These are phyloP conservation scores for Mimumesa dahlbomi DNA, from an alignment of 2,888 invertebrate species.

Conservation along the genomic window DNA sequence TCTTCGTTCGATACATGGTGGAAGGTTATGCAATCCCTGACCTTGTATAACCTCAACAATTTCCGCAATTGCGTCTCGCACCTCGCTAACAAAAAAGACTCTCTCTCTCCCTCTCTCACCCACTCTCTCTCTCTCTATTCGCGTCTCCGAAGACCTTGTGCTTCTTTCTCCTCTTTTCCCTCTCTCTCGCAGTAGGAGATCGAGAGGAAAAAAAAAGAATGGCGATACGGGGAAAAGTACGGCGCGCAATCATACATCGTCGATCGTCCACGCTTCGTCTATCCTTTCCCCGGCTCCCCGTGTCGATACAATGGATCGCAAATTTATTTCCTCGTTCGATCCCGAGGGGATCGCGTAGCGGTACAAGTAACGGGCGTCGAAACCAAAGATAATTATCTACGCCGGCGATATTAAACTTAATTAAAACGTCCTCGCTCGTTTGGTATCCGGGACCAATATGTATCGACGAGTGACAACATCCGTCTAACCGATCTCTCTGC, in stretches of 20 bases:
- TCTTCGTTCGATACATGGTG: conserved; percentile 2
- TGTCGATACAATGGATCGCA: neutral
- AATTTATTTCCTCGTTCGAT: conserved; percentile 37
- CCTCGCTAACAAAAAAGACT: conserved; percentile 37
- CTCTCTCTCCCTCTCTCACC: conserved; percentile 58
- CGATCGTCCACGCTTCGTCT: neutral
- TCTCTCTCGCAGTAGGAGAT: conserved; percentile 11
- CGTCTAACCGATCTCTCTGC: too few species aligned
- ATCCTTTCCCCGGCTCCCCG: neutral
- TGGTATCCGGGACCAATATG: conserved; percentile 31
- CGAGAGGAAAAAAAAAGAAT: conserved; percentile 29
- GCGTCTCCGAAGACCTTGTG: conserved; percentile 58
- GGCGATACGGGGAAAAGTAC: conserved; percentile 21
- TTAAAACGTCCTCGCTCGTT: conserved; percentile 29
- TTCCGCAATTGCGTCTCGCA: conserved; percentile 53
- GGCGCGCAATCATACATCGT: conserved; percentile 28
- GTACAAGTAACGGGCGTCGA: conserved; percentile 29
- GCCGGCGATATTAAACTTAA: conserved; percentile 9
- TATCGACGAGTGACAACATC: too few species aligned
- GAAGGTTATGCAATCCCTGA: conserved; percentile 48
- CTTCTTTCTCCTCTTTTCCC: conserved; percentile 47
- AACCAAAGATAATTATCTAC: conserved; percentile 20
- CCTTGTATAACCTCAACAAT: conserved; percentile 53
- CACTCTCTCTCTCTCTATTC: conserved; percentile 31
- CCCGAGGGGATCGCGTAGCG: conserved; percentile 18